Base-by-base conservation (phyloP, 2,888 invertebrate genomes). In the Lamellibrachia satsuma region DNA sequence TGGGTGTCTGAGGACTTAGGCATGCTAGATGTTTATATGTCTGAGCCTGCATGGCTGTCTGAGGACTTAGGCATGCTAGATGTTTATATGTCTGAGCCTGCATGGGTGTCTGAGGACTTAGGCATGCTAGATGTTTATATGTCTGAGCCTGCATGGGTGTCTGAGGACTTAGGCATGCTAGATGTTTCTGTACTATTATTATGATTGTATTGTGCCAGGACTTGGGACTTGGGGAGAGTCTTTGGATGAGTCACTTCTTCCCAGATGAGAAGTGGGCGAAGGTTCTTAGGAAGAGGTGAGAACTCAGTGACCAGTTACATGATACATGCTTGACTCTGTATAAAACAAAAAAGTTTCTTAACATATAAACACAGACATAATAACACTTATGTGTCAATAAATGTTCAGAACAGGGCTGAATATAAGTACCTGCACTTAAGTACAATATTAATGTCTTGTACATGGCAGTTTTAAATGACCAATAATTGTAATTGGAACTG, bases 231-330 rank as follows among this genome's bases (percentile, higher is more conserved):
- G 93, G 93, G 11, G 93, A 93, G 91, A 90, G 91, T 90, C 51
- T 93, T 39, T 93, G 93, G 93, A 90, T 92, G n/a, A 93, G 92
- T 90, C 93, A 93, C 90, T 93, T 93, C 92, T 93, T 92, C 91
- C 92, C 92, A 0, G 92, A 93, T 22, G 93, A 93, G 90, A 91
- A 91, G 9, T 93, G 93, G 93, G 93, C 93, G n/a, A 52, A 93
- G 75, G 55, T 93, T 15, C 90, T 91, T 7, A 57, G 92, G 75
- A 39, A 92, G 91, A 92, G 92, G 93, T 93, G 92, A 90, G 91
- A 27, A 51, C 27, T 11, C 39, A 90, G 52, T 92, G 15, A 22
- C 15, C 22, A 22, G 11, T 1, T 15, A 6, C 75, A 75, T n/a
- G 22, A 75, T 75, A 22, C 4, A 75, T 11, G 75, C 22, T 75